phyloP scores from a whole-genome alignment of 1,140 invertebrate genomes.

The Sminthurides bifidus region DNA sequence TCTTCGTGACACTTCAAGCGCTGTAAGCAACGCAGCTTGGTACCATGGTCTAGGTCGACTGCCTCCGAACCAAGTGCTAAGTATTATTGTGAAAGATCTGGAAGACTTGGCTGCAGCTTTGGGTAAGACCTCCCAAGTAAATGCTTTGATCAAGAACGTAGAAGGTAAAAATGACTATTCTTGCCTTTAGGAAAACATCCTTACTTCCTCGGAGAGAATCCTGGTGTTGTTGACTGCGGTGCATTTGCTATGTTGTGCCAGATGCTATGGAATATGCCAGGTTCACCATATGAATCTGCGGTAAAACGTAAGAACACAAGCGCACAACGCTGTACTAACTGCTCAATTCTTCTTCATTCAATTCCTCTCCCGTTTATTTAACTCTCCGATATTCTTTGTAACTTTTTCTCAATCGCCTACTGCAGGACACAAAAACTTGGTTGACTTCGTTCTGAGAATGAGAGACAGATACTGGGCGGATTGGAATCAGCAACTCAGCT shows the following conservation, averaged over 20 bases:
- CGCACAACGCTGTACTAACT: background rate
- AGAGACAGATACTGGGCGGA: conserved; percentile 32
- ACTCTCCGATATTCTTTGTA: no score
- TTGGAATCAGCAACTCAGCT: conserved; percentile 19
- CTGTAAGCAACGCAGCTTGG: conserved; percentile 7
- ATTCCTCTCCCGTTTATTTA: background rate
- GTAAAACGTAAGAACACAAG: conserved; percentile 26
- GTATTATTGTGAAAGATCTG: conserved; percentile 16
- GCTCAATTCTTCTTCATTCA: background rate
- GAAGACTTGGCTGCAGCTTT: conserved; percentile 16
- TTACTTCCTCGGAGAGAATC: conserved; percentile 37
- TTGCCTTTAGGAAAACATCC: conserved; percentile 34
- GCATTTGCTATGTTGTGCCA: conserved; percentile 39
- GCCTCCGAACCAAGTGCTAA: background rate
- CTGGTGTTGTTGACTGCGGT: conserved; percentile 38
- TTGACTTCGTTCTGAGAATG: conserved; percentile 33
- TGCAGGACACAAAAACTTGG: conserved; percentile 32
- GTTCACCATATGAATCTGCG: conserved; percentile 32
- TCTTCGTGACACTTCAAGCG: background rate
- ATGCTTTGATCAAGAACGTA: background rate
- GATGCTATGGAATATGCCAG: conserved; percentile 37
- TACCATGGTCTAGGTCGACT: conserved; percentile 20
- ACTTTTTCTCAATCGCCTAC: no score
- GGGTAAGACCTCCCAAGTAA: conserved; percentile 3
- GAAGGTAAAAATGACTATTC: background rate